Percentiles rank a stretch among this genome's conserved stretches.
Conservation (phyloP, 2,113 vertebrate species). For the Lanius ludovicianus region DNA sequence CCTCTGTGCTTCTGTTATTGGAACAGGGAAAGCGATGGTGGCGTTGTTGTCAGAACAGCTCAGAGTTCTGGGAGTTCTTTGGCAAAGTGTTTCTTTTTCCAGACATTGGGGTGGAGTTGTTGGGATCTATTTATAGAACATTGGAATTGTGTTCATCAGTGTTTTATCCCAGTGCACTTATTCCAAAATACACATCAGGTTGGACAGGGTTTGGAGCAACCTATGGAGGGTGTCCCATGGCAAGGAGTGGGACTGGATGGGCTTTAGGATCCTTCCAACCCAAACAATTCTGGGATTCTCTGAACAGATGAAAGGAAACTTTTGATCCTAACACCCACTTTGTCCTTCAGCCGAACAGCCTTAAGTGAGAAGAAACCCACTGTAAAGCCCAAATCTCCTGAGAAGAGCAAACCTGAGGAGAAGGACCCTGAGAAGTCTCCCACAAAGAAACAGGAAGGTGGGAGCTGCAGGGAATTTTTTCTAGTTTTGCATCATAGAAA, state of each 20-base stretch:
- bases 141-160: background rate
- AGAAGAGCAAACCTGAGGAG: slow-evolving; percentile 92
- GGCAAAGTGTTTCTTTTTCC: background rate
- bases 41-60: rapidly evolving
- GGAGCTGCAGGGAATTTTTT: background rate
- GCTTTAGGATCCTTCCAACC: background rate
- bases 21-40: rapidly evolving
- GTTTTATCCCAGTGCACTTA: background rate
- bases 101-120: background rate
- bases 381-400: slow-evolving; percentile 94
- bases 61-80: background rate
- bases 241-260: background rate
- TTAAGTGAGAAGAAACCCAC: slow-evolving; percentile 95
- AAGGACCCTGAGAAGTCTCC: slow-evolving; percentile 96
- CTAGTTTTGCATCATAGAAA: rapidly evolving
- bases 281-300: background rate
- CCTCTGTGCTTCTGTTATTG: rapidly evolving
- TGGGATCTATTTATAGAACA: background rate
- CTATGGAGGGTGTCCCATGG: background rate
- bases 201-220: background rate
- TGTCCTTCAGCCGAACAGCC: slow-evolving; percentile 82
- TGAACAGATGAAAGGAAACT: background rate
- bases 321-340: background rate
- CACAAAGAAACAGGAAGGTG: slow-evolving; percentile 94
- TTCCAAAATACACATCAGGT: background rate